A percentile compares a stretch with the other conserved stretches of the same genome.
Evolutionary conservation across 2,797 vertebrate species (phyloP).

Genomic region (Pseudocheirus occidentalis): DNA sequence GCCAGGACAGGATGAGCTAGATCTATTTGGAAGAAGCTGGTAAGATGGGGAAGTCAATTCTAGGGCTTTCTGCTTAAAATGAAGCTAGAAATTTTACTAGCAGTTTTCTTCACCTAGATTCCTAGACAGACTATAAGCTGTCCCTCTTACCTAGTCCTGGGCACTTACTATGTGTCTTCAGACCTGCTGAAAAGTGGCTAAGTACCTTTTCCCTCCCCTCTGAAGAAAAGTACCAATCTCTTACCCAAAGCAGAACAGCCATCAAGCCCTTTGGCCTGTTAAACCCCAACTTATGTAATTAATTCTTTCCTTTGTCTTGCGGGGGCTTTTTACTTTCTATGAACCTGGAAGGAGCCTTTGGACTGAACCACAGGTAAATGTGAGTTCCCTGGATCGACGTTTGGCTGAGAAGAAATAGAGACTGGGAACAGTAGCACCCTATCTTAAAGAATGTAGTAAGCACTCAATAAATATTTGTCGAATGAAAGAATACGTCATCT

Average conservation of each 20-base stretch:
- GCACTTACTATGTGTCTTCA: not conserved
- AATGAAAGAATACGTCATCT: conserved; percentile 2
- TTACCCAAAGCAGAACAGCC: not conserved
- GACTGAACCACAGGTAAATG: conserved; percentile 9
- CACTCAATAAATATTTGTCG: not conserved
- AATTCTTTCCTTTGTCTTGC: not conserved
- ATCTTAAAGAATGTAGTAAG: not conserved
- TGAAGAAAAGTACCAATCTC: not conserved
- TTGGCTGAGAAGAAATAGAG: not conserved
- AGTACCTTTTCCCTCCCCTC: not conserved
- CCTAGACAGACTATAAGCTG: not conserved
- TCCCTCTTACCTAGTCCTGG: not conserved
- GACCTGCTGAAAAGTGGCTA: not conserved
- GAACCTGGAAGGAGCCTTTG: not conserved
- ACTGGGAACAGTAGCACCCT: not conserved
- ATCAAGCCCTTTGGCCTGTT: not conserved
- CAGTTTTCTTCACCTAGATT: not conserved
- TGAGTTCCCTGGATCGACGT: not conserved
- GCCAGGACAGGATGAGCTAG: not conserved
- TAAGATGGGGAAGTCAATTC: not conserved
- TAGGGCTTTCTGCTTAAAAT: not conserved
- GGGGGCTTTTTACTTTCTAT: not conserved
- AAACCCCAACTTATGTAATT: not conserved
- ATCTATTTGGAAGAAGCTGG: not conserved
- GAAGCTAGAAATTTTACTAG: not conserved